Percentiles rank a stretch among this genome's conserved stretches.
These are phyloP conservation scores for Galeopsomyia nigrocyanea DNA, from an alignment of 2,888 invertebrate genomes.

Conservation along the genomic window DNA sequence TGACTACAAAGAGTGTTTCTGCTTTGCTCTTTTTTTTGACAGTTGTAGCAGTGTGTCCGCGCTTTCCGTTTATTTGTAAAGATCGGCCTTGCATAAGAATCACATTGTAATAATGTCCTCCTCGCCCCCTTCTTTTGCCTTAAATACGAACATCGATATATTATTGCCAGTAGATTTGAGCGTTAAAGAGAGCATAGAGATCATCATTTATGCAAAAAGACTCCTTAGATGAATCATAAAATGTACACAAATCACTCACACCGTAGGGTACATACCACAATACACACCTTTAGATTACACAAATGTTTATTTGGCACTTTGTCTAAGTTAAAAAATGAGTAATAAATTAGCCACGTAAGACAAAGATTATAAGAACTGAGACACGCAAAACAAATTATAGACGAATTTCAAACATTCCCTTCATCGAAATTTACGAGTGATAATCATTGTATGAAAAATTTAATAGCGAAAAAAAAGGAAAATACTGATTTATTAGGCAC, in stretches of 20 bases:
- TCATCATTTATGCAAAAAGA: constrained; percentile 25
- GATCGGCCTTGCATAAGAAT: constrained; percentile 26
- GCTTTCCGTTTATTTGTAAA: constrained; percentile 24
- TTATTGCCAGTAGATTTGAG: constrained; percentile 32
- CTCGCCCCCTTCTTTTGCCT: constrained; percentile 36
- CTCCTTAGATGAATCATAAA: constrained; percentile 27
- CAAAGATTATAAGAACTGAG: constrained; percentile 32
- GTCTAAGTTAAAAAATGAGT: constrained; percentile 15
- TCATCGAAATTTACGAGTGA: constrained; percentile 45
- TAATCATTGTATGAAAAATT: constrained; percentile 18
- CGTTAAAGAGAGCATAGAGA: constrained; percentile 19
- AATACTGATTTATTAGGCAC: constrained; percentile 23
- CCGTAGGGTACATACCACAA: constrained; percentile 19
- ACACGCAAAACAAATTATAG: constrained; percentile 15
- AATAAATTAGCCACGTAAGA: constrained; percentile 35
- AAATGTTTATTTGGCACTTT: constrained; percentile 38
- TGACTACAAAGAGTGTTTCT: constrained; percentile 33
- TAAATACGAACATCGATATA: constrained; percentile 39
- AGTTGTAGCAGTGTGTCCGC: constrained; percentile 18
- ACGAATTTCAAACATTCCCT: constrained; percentile 46
- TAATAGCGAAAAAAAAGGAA: constrained; percentile 12
- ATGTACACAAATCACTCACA: constrained; percentile 12
- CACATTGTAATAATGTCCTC: constrained; percentile 36
- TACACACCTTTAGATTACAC: constrained; percentile 23
- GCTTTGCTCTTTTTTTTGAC: constrained; percentile 16